Evolutionary conservation across 2,797 vertebrate species (phyloP).

Genomic region (Helarctos malayanus): DNA sequence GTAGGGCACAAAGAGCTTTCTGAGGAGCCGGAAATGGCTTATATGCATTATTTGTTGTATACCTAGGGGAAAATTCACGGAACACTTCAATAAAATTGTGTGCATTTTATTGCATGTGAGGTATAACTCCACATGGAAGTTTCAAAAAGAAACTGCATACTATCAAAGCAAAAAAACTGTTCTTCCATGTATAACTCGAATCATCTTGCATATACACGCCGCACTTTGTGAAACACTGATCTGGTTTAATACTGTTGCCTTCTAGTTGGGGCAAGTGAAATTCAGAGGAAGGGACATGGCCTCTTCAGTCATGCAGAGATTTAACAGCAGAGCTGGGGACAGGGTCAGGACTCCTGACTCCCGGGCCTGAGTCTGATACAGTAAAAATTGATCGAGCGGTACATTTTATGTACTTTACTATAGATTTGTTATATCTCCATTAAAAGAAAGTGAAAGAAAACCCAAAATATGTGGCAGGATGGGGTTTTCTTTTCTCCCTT

Average conservation of each 20-base stretch:
- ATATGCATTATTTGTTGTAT: background rate
- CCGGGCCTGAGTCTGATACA: background rate
- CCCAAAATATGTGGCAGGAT: background rate
- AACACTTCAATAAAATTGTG: background rate
- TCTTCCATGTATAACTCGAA: background rate
- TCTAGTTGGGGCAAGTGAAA: background rate
- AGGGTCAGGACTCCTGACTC: background rate
- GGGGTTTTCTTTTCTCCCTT: background rate
- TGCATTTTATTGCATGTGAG: background rate
- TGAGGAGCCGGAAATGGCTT: background rate
- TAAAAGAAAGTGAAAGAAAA: background rate
- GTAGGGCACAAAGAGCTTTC: background rate
- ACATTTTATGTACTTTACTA: background rate
- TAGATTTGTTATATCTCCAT: background rate
- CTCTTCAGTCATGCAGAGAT: background rate
- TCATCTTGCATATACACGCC: background rate
- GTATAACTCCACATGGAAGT: background rate
- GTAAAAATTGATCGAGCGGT: background rate
- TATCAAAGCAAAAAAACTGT: background rate
- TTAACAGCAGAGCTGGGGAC: background rate
- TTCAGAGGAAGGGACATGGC: background rate
- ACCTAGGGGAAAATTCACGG: background rate
- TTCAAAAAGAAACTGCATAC: background rate
- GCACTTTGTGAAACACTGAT: background rate
- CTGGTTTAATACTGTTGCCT: background rate